A percentile compares a stretch with the other conserved stretches of the same genome.
phyloP scores from a whole-genome alignment of 92 coral and sea anemone genomes.

The Epizoanthus stellaris region DNA sequence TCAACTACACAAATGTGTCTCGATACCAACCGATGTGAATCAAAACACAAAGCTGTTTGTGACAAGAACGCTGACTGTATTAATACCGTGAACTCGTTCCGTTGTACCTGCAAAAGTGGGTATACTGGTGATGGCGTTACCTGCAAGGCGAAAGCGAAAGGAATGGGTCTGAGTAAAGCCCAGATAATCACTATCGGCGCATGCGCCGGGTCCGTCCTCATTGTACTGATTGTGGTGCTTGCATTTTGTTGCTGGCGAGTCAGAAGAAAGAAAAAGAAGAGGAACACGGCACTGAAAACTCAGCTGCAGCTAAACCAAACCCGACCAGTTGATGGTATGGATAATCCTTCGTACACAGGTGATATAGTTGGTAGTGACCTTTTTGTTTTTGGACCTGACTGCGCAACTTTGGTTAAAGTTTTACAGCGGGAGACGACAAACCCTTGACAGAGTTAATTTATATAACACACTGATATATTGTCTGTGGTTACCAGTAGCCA shows the following conservation, averaged over 20 bases:
- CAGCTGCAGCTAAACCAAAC: constrained; percentile 2
- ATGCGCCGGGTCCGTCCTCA: background rate
- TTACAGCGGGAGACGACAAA: no score
- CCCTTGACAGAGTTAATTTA: background rate
- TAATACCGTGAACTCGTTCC: constrained; percentile 8
- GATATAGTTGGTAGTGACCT: no score
- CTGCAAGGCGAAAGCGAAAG: background rate
- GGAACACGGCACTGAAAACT: background rate
- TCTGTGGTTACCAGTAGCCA: background rate
- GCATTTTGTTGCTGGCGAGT: constrained; percentile 24
- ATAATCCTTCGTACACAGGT: background rate
- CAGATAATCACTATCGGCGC: constrained; percentile 22
- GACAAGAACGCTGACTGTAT: constrained; percentile 25
- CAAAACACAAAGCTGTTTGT: background rate
- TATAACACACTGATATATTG: background rate
- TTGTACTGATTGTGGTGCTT: background rate
- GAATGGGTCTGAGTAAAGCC: constrained; percentile 5
- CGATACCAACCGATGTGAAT: constrained; percentile 17
- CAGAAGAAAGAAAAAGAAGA: constrained; percentile 12
- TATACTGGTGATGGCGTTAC: constrained; percentile 22
- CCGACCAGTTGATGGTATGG: background rate
- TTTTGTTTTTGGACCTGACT: no score
- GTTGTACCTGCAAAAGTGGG: constrained; percentile 22
- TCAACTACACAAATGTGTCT: background rate
- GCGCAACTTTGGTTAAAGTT: no score